These are phyloP conservation scores for Halictus ligatus DNA, from an alignment of 2,888 invertebrate genomes.

Conservation along the genomic window DNA sequence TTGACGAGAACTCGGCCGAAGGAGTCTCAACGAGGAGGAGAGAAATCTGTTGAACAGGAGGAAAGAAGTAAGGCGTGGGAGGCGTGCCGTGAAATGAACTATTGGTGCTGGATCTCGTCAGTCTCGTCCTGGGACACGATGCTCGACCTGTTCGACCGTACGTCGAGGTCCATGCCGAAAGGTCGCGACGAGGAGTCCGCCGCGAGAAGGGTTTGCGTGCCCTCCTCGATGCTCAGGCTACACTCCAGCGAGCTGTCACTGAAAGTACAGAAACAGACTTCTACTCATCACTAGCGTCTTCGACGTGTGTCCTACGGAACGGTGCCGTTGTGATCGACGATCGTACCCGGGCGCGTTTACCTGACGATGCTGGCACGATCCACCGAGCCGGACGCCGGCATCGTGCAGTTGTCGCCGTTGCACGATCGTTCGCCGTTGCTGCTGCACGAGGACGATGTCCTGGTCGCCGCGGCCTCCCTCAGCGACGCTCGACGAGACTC, in stretches of 20 bases:
- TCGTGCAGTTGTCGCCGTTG: constrained; percentile 76
- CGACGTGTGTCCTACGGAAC: constrained; percentile 52
- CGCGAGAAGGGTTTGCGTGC: constrained; percentile 77
- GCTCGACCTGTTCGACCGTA: constrained; percentile 87
- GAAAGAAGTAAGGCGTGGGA: constrained; percentile 35
- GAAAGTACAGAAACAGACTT: constrained; percentile 82
- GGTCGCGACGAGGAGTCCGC: constrained; percentile 85
- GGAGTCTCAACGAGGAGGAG: constrained; percentile 18
- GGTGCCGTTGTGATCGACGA: constrained; percentile 50
- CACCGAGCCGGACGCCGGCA: constrained; percentile 69
- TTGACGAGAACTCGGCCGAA: constrained; percentile 29
- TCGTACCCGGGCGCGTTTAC: constrained; percentile 80
- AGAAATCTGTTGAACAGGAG: background rate
- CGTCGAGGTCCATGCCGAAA: constrained; percentile 87
- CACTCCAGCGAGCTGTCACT: constrained; percentile 87
- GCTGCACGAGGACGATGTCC: constrained; percentile 72
- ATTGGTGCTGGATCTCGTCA: constrained; percentile 76
- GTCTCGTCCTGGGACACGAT: constrained; percentile 86
- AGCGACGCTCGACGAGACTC: constrained; percentile 80
- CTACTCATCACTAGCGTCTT: constrained; percentile 81
- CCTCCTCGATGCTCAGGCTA: constrained; percentile 85
- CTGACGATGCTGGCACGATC: constrained; percentile 82
- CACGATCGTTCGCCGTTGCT: constrained; percentile 76
- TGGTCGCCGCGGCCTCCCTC: constrained; percentile 59
- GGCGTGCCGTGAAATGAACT: constrained; percentile 49